Percentiles rank a stretch among this genome's conserved stretches.
phyloP scores from a whole-genome alignment of 2,113 vertebrate species.

The Podilymbus podiceps region DNA sequence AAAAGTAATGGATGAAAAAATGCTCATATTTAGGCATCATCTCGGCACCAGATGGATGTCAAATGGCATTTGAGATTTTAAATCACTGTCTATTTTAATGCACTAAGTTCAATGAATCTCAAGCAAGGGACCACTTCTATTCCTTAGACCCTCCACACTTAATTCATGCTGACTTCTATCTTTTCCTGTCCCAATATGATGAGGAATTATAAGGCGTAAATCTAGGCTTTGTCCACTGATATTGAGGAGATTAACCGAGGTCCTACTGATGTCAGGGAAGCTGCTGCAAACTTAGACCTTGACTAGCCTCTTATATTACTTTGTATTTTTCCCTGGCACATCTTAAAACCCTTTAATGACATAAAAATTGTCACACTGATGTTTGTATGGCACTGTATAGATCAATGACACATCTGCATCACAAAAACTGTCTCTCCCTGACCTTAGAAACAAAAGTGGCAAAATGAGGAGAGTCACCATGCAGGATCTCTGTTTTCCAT shows the following conservation, averaged over 20 bases:
- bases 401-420: not conserved
- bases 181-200: not conserved
- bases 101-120: not conserved
- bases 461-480: not conserved
- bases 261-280: not conserved
- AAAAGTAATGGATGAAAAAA: not conserved
- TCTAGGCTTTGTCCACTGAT: not conserved
- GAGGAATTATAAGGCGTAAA: not conserved
- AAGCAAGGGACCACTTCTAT: not conserved
- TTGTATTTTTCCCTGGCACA: not conserved
- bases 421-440: not conserved
- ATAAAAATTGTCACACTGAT: not conserved
- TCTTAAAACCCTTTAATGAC: not conserved
- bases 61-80: slow-evolving; percentile 18
- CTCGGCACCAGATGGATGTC: not conserved
- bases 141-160: not conserved
- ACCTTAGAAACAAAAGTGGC: not conserved
- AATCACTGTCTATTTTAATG: not conserved
- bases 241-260: not conserved
- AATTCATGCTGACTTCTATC: not conserved
- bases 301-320: not conserved
- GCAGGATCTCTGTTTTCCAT: not conserved
- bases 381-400: not conserved
- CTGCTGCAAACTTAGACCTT: not conserved
- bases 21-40: not conserved